Base-by-base conservation (phyloP, 2,113 vertebrate genomes). In the Ivindomyrus marchei region DNA sequence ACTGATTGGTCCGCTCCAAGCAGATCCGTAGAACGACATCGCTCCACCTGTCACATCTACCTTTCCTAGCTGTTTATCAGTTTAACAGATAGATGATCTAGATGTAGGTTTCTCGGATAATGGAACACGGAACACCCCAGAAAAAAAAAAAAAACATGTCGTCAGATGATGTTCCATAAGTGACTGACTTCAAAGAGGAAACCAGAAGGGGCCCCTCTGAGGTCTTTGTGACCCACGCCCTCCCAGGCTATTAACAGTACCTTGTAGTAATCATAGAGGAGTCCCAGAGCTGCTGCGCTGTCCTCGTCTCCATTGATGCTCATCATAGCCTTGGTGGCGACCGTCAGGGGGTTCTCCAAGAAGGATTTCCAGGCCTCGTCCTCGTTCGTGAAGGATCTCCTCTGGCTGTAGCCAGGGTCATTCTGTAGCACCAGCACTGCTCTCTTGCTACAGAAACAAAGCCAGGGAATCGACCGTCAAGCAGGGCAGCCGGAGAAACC, bases 251-350 rank as follows among this genome's bases (percentile, higher is more conserved):
- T 39, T 66, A 24, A 13, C 27, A 50, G 39, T 88, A 99, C 98
- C 98, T 99, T 99, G 88, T 99, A 99, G 93, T 99, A 99, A 94
- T 99, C 98, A 1, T 99, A 99, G 8, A 99, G 97, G 90, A 99
- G 93, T 45, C 98, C 98, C 0, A 99, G 96, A 0, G 98, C 98
- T 0, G 98, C 98, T 0, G 98, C 98, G 0, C 98, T 99, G 95
- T 99, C 98, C 88, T 99, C 98, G 11, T 99, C 98, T 0, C 98
- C 98, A 3, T 99, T 99, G 93, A 99, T 99, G 95, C 98, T 99
- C 98, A 99, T 99, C 98, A 99, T 99, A 53, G 98, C 98, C 93
- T 99, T 99, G 94, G 98, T 99, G 86, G 98, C 98, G 0, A 98
- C 98, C 0, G 98, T 99, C 93, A 99, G 97, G 0, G 98, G 98